phyloP scores from a whole-genome alignment of 2,113 vertebrate species.

The Brachionichthys hirsutus region DNA sequence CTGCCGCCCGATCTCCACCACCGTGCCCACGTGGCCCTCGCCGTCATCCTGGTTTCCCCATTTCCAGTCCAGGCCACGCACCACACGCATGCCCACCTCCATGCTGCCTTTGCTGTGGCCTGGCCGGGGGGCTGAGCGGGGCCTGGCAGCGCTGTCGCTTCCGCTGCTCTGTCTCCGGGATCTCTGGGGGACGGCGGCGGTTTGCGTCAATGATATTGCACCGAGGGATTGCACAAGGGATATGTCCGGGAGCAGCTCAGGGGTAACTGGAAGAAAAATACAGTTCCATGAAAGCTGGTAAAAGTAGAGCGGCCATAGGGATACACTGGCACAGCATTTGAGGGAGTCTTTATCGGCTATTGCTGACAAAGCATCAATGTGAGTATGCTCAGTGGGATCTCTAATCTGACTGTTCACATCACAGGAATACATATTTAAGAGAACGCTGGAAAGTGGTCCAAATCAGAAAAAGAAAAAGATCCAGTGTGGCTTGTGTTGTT shows the following conservation, averaged over 20 bases:
- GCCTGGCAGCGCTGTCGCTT: conserved; percentile 45
- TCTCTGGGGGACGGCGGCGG: conserved; percentile 44
- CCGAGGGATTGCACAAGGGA: conserved; percentile 64
- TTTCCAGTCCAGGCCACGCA: conserved; percentile 95
- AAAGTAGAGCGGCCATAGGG: not conserved
- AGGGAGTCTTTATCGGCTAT: too few species aligned
- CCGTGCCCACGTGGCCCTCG: conserved; percentile 94
- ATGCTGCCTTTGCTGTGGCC: conserved; percentile 79
- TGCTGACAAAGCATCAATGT: too few species aligned
- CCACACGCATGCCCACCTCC: conserved; percentile 98
- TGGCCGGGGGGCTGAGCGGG: conserved; percentile 52
- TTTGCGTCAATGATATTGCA: conserved; percentile 46
- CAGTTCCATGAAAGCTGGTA: not conserved
- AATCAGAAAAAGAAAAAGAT: too few species aligned
- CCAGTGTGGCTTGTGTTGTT: too few species aligned
- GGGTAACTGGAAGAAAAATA: conserved; percentile 62
- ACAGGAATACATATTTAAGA: too few species aligned
- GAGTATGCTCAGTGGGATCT: too few species aligned
- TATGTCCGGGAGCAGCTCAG: conserved; percentile 75
- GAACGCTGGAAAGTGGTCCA: too few species aligned
- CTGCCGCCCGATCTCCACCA: conserved; percentile 94
- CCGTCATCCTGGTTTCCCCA: conserved; percentile 95
- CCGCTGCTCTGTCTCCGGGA: conserved; percentile 51
- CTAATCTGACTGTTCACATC: too few species aligned
- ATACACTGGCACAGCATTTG: not conserved